Conservation (phyloP, 2,113 vertebrate genomes). For the Ammodytes marinus region DNA sequence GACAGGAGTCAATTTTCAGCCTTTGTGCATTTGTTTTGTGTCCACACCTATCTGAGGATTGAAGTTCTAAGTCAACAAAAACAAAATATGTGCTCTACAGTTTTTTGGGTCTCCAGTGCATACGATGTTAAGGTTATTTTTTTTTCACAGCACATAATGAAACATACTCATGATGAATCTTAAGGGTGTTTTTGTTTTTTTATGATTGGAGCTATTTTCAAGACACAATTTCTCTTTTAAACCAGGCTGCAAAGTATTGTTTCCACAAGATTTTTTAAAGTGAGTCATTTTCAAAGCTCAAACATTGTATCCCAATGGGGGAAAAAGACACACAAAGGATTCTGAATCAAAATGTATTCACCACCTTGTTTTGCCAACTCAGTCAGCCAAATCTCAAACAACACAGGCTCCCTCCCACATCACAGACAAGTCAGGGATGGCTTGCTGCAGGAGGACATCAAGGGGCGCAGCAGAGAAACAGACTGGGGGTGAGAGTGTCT, state of each 20-base stretch:
- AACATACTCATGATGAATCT: conserved; percentile 76
- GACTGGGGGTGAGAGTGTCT: conserved; percentile 74
- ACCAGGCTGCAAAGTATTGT: conserved; percentile 72
- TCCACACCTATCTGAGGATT: conserved; percentile 77
- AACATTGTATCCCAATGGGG: conserved; percentile 72
- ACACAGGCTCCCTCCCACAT: conserved; percentile 80
- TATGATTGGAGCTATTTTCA: conserved; percentile 76
- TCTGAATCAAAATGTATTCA: conserved; percentile 78
- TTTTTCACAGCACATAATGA: conserved; percentile 73
- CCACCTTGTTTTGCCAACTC: conserved; percentile 83
- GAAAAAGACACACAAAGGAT: conserved; percentile 74
- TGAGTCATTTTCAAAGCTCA: conserved; percentile 79
- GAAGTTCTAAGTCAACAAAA: conserved; percentile 81
- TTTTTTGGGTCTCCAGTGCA: conserved; percentile 75
- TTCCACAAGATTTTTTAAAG: conserved; percentile 80
- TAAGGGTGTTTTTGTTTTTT: conserved; percentile 77
- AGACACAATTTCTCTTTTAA: conserved; percentile 76
- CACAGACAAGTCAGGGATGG: conserved; percentile 76
- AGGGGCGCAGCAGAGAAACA: conserved; percentile 73
- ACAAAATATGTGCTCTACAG: conserved; percentile 74
- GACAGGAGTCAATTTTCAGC: conserved; percentile 81
- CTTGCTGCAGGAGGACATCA: conserved; percentile 78
- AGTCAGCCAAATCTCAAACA: conserved; percentile 82
- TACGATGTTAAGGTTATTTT: conserved; percentile 78
- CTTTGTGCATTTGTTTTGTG: conserved; percentile 78